phyloP scores from a whole-genome alignment of 35 echinoderm and acorn worm species.

The Apostichopus californicus region DNA sequence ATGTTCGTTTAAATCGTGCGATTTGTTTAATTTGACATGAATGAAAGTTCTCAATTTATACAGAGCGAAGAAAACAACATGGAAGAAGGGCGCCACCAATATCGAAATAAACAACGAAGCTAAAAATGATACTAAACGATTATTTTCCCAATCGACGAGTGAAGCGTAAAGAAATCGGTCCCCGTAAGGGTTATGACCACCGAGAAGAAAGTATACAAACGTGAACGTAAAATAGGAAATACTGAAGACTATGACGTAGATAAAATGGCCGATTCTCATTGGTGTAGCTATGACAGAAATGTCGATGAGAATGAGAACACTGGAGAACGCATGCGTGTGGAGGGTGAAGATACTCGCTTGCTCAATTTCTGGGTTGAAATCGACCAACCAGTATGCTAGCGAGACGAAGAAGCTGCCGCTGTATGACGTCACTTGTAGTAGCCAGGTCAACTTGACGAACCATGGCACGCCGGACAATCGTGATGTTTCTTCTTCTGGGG shows the following conservation, averaged over 20 bases:
- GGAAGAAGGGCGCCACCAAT: background rate
- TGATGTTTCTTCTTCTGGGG: background rate
- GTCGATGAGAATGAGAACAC: conserved; percentile 49
- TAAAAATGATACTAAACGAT: background rate
- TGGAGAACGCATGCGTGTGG: conserved; percentile 68
- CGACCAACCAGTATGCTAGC: conserved; percentile 78
- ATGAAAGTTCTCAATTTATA: conserved; percentile 24
- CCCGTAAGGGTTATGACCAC: conserved; percentile 74
- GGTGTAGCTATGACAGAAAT: conserved; percentile 54
- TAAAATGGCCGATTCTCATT: conserved; percentile 55
- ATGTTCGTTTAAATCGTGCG: background rate
- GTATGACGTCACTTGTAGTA: conserved; percentile 72
- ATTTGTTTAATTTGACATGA: background rate
- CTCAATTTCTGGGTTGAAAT: conserved; percentile 60
- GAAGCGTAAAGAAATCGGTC: conserved; percentile 62
- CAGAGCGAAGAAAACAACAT: background rate
- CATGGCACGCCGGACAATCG: conserved; percentile 22
- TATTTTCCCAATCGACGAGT: conserved; percentile 55
- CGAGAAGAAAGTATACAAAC: conserved; percentile 63
- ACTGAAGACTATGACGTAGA: conserved; percentile 56
- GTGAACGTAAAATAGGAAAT: conserved; percentile 69
- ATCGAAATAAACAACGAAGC: background rate
- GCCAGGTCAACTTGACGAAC: conserved; percentile 73
- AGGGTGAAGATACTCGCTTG: conserved; percentile 71
- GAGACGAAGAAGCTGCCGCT: conserved; percentile 57